Conservation (phyloP, 2,113 vertebrate species). For the Canis aureus region DNA sequence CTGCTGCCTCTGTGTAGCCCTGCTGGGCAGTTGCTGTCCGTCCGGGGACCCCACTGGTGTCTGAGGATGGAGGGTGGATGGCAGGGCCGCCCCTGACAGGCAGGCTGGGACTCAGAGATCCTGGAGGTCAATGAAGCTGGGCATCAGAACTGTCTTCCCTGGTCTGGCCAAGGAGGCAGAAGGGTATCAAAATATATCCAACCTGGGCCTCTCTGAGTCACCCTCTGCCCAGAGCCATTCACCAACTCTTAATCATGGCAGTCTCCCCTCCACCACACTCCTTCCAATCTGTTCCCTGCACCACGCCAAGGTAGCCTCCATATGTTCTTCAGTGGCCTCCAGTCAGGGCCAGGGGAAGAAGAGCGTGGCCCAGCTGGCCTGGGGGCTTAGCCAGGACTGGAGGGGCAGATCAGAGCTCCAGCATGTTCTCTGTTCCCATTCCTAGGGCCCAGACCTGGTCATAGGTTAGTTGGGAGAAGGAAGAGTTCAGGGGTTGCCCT, state of each 20-base stretch:
- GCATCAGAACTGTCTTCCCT: not conserved
- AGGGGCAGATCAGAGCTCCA: not conserved
- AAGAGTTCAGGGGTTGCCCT: not conserved
- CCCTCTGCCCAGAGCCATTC: not conserved
- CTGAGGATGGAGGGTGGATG: not conserved
- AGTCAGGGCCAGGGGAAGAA: not conserved
- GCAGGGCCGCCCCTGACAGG: not conserved
- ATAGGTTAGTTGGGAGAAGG: not conserved
- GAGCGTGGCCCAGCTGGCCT: not conserved
- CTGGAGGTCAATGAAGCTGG: not conserved
- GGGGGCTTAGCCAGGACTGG: not conserved
- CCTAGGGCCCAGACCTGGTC: not conserved
- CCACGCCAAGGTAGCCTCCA: constrained; percentile 4
- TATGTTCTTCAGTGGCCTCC: constrained; percentile 20
- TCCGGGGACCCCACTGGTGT: not conserved
- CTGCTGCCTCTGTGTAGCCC: not conserved
- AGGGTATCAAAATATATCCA: not conserved
- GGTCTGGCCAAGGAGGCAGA: not conserved
- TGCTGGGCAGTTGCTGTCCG: not conserved
- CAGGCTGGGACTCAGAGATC: not conserved
- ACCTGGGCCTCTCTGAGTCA: not conserved
- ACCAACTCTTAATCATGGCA: constrained; percentile 35
- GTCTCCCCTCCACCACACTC: not conserved
- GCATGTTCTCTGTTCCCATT: not conserved
- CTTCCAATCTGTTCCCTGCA: constrained; percentile 41